Evolutionary conservation across 2,113 vertebrate species (phyloP).

Genomic region (Entomyzon cyanotis): DNA sequence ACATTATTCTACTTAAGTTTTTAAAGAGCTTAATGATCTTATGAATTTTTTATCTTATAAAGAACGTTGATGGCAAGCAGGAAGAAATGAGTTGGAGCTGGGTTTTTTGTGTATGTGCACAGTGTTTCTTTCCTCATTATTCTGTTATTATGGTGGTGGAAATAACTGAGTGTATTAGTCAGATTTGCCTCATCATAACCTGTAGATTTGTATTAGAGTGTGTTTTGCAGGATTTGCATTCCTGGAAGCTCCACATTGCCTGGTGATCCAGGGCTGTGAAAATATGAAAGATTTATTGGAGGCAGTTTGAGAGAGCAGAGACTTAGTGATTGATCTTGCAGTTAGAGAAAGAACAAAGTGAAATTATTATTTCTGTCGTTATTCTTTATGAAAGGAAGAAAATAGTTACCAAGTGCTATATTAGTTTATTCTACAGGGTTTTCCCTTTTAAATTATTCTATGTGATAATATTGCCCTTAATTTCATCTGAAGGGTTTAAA

Average conservation of each 20-base stretch:
- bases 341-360: background rate
- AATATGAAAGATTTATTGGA: background rate
- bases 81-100: background rate
- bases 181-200: background rate
- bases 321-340: background rate
- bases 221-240: background rate
- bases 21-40: background rate
- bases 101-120: fast-evolving
- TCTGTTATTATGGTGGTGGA: background rate
- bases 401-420: background rate
- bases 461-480: background rate
- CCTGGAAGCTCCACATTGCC: background rate
- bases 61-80: background rate
- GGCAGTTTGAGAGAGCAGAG: background rate
- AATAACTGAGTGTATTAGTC: background rate
- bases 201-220: background rate
- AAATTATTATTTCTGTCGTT: background rate
- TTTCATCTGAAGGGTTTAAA: background rate
- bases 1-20: background rate
- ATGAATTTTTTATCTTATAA: background rate
- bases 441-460: background rate
- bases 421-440: background rate
- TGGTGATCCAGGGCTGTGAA: background rate
- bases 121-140: background rate
- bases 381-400: background rate